These are phyloP conservation scores for Blomia tropicalis DNA, from an alignment of 2,888 invertebrate genomes.

Conservation along the genomic window DNA sequence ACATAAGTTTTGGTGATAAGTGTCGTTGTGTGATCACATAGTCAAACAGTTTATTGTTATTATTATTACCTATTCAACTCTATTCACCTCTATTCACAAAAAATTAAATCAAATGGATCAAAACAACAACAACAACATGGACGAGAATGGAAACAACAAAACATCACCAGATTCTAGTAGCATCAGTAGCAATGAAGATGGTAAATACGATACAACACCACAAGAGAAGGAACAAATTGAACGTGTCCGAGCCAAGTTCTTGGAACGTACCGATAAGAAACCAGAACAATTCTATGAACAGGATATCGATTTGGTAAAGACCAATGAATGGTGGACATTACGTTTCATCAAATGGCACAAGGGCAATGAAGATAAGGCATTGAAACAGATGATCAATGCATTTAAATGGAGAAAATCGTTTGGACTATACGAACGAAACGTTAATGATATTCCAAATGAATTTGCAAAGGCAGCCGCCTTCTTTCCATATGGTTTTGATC, in stretches of 20 bases:
- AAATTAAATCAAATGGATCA: not conserved
- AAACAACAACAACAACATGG: not conserved
- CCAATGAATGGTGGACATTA: constrained; percentile 7
- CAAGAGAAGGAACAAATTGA: not conserved
- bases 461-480: constrained; percentile 18
- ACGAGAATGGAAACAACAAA: too few species aligned
- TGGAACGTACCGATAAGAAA: not conserved
- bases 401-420: constrained; percentile 18
- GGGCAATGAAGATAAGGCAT: constrained; percentile 2
- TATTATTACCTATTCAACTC: too few species aligned
- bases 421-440: constrained; percentile 5
- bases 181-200: not conserved
- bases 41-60: too few species aligned
- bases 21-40: too few species aligned
- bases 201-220: not conserved
- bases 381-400: constrained; percentile 1
- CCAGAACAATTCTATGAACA: constrained; percentile 15
- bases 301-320: constrained; percentile 2
- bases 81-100: too few species aligned
- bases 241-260: constrained; percentile 1
- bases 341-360: constrained; percentile 18
- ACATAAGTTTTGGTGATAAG: too few species aligned
- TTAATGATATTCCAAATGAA: constrained; percentile 12
- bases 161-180: too few species aligned
- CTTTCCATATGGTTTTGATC: constrained; percentile 10